Percentiles rank a stretch among this genome's conserved stretches.
phyloP scores from a whole-genome alignment of 2,888 invertebrate species.

The Parnassius apollo region DNA sequence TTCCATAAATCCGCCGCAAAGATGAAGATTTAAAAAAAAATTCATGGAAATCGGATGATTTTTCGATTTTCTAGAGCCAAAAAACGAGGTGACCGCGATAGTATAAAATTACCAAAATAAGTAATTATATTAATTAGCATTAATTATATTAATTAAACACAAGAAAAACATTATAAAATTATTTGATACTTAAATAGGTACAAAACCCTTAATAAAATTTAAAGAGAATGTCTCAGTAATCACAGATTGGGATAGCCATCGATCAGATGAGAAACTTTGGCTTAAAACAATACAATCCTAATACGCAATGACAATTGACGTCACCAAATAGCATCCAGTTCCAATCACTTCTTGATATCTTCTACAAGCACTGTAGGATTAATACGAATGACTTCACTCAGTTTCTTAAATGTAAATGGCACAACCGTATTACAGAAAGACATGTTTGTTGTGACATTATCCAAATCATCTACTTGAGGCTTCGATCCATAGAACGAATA shows the following conservation, averaged over 20 bases:
- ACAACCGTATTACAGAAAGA: conserved; percentile 75
- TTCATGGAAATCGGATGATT: too few relatives aligned
- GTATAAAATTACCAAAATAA: too few relatives aligned
- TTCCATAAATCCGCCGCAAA: too few relatives aligned
- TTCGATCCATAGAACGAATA: conserved; percentile 76
- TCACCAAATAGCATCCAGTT: background rate
- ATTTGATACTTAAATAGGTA: background rate
- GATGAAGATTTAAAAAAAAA: too few relatives aligned
- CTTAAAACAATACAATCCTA: conserved; percentile 17
- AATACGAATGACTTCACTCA: conserved; percentile 76
- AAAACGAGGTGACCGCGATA: too few relatives aligned
- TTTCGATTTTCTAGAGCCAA: too few relatives aligned
- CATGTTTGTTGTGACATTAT: conserved; percentile 73
- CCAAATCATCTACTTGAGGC: conserved; percentile 56
- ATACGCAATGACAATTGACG: background rate
- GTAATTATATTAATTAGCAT: too few relatives aligned
- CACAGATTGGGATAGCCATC: conserved; percentile 1
- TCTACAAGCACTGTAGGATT: conserved; percentile 69
- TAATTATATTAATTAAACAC: too few relatives aligned
- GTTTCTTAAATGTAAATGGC: conserved; percentile 65
- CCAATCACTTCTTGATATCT: conserved; percentile 43
- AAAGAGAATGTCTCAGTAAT: conserved; percentile 12
- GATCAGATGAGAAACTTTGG: background rate
- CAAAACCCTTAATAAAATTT: background rate
- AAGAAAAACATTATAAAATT: too few relatives aligned